Percentiles rank a stretch among this genome's conserved stretches.
phyloP scores from a whole-genome alignment of 2,113 vertebrate species.

The Eidolon helvum region DNA sequence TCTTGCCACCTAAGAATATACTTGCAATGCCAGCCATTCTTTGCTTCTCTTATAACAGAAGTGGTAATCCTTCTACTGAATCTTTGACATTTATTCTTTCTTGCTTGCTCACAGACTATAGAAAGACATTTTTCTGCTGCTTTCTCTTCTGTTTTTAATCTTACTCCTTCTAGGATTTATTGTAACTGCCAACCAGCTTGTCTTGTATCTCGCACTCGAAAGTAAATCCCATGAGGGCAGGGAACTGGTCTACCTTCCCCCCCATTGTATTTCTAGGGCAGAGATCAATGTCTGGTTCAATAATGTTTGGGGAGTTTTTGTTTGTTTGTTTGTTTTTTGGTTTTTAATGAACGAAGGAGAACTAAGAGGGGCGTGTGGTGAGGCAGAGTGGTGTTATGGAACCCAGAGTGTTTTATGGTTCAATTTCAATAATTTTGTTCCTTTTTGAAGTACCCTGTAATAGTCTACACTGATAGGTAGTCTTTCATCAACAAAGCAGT shows the following conservation, averaged over 20 bases:
- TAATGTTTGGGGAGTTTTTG: not conserved
- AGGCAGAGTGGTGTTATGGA: not conserved
- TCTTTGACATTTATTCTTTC: not conserved
- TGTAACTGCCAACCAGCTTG: not conserved
- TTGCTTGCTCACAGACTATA: not conserved
- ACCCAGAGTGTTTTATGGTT: not conserved
- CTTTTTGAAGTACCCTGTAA: not conserved
- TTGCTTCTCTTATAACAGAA: not conserved
- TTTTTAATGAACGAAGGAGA: not conserved
- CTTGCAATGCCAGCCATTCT: not conserved
- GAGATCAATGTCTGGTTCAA: not conserved
- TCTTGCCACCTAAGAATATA: not conserved
- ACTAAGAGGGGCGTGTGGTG: not conserved
- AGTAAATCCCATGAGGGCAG: not conserved
- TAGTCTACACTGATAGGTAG: not conserved
- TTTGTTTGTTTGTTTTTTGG: not conserved
- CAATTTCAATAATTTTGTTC: not conserved
- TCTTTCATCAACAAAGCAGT: not conserved
- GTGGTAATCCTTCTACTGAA: not conserved
- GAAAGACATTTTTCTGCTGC: not conserved
- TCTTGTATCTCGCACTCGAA: not conserved
- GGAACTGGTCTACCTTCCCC: not conserved
- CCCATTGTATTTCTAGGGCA: not conserved
- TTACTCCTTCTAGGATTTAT: not conserved
- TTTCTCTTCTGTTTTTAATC: slow-evolving; percentile 10